phyloP scores from a whole-genome alignment of 2,113 vertebrate species.

The Astatotilapia flaviijosephi region DNA sequence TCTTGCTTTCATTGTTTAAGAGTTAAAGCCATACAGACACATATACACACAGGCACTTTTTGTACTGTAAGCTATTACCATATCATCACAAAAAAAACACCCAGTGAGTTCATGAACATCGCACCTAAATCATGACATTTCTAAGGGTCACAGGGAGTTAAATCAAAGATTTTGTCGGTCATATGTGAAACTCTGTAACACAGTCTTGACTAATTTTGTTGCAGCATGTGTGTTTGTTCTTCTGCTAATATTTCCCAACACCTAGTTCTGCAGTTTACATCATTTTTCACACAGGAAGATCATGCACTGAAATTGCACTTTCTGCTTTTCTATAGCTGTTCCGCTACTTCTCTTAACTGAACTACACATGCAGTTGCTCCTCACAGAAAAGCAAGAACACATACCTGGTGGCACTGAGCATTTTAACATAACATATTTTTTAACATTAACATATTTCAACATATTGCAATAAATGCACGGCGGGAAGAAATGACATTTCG shows the following conservation, averaged over 20 bases:
- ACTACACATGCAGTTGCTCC: neutral
- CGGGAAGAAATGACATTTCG: fast-evolving
- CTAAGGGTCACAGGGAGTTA: neutral
- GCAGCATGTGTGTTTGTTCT: neutral
- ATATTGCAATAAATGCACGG: neutral
- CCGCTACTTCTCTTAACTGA: neutral
- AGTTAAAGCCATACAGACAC: neutral
- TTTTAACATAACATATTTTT: neutral
- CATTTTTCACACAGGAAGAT: neutral
- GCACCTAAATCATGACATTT: neutral
- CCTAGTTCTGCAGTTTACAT: neutral
- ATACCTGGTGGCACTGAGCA: neutral
- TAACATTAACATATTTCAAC: neutral
- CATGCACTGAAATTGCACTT: neutral
- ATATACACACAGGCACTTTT: neutral
- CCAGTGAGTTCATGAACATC: fast-evolving
- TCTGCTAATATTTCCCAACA: neutral
- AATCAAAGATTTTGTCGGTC: neutral
- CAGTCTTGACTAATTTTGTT: neutral
- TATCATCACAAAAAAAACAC: neutral
- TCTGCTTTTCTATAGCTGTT: neutral
- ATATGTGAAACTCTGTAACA: neutral
- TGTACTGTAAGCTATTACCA: neutral
- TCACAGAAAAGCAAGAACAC: neutral
- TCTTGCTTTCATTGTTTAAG: neutral